Evolutionary conservation across 2,888 invertebrate species (phyloP).

Genomic region (Lasioglossum pauxillum): DNA sequence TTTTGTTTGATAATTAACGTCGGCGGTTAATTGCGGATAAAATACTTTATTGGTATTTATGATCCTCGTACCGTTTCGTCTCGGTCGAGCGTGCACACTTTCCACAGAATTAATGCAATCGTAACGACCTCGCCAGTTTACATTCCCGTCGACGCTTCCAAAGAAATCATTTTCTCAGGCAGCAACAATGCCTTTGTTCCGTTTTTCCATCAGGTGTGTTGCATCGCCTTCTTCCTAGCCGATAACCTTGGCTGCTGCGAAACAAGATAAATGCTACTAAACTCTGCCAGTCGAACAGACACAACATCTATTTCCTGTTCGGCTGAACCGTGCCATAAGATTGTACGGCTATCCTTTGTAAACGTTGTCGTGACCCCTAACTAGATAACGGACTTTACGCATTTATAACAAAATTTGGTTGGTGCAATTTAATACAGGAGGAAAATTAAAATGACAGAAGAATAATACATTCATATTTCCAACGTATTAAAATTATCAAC

Average conservation of each 20-base stretch:
- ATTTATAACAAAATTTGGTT: no score
- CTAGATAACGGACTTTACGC: no score
- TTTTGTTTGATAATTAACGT: not conserved
- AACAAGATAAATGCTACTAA: constrained; percentile 49
- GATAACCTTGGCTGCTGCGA: constrained; percentile 57
- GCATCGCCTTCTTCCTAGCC: constrained; percentile 48
- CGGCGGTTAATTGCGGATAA: not conserved
- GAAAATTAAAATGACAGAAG: no score
- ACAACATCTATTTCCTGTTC: constrained; percentile 31
- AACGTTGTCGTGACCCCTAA: not conserved
- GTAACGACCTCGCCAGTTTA: constrained; percentile 58
- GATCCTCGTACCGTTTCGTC: not conserved
- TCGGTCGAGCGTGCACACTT: not conserved
- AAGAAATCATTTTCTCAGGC: constrained; percentile 67
- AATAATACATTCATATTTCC: no score
- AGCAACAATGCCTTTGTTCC: constrained; percentile 71
- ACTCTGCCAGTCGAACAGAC: constrained; percentile 20
- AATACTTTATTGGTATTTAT: not conserved
- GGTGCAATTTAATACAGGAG: no score
- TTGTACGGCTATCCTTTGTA: not conserved
- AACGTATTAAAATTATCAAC: no score
- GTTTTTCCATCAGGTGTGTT: constrained; percentile 60
- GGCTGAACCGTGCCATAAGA: not conserved
- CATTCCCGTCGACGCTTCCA: constrained; percentile 59
- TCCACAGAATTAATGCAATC: constrained; percentile 42